phyloP scores from a whole-genome alignment of 1,140 invertebrate species.

The Drosophila orosa region DNA sequence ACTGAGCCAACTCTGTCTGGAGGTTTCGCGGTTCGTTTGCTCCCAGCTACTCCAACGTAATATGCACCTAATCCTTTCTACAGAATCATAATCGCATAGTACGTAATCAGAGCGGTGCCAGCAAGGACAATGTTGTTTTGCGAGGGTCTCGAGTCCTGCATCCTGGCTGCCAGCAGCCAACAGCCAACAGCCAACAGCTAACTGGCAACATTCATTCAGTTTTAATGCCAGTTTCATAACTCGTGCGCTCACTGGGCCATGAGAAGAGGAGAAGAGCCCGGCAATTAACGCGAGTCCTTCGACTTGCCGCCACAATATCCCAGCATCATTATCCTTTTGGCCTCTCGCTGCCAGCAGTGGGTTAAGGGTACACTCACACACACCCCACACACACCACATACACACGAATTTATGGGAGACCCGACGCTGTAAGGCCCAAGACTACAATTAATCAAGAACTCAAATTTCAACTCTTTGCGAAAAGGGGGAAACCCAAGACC shows the following conservation, averaged over 20 bases:
- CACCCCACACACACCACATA: slow-evolving; percentile 13
- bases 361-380: slow-evolving; percentile 28
- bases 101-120: slow-evolving; percentile 75
- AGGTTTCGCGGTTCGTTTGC: slow-evolving; percentile 75
- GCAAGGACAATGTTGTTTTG: slow-evolving; percentile 57
- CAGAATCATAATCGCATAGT: slow-evolving; percentile 79
- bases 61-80: slow-evolving; percentile 81
- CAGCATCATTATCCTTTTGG: slow-evolving; percentile 53
- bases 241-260: slow-evolving; percentile 74
- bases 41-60: slow-evolving; percentile 61
- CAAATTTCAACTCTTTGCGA: slow-evolving; percentile 53
- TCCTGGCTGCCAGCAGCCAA: slow-evolving; percentile 22
- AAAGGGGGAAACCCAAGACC: slow-evolving; percentile 43
- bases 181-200: slow-evolving; percentile 23
- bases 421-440: slow-evolving; percentile 38
- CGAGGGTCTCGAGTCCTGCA: slow-evolving; percentile 33
- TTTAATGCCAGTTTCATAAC: slow-evolving; percentile 79
- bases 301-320: slow-evolving; percentile 48
- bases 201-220: slow-evolving; percentile 66
- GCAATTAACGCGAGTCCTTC: slow-evolving; percentile 72
- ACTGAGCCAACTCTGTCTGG: slow-evolving; percentile 44
- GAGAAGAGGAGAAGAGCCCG: slow-evolving; percentile 54
- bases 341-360: slow-evolving; percentile 37
- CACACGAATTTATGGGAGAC: slow-evolving; percentile 37
- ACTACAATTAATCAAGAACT: slow-evolving; percentile 63